These are phyloP conservation scores for Diachrysia chrysitis DNA, from an alignment of 2,888 invertebrate species.

Conservation along the genomic window DNA sequence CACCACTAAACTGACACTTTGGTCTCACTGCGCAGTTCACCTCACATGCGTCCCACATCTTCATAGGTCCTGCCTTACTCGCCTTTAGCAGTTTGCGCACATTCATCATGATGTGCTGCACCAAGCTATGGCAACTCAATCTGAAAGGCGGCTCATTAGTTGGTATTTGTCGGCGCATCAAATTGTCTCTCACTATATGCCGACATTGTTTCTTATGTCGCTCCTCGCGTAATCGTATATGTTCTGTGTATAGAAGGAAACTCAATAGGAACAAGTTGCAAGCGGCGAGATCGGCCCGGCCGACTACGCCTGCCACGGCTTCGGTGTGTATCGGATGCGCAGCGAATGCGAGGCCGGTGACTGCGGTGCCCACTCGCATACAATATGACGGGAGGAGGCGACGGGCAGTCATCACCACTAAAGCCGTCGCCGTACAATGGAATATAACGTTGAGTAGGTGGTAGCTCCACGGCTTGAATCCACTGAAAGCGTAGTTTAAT, in stretches of 20 bases:
- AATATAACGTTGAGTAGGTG: constrained; percentile 96
- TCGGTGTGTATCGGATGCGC: constrained; percentile 99
- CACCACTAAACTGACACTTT: constrained; percentile 81
- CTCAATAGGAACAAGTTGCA: constrained; percentile 97
- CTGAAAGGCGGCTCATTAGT: constrained; percentile 78
- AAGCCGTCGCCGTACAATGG: constrained; percentile 95
- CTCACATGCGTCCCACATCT: constrained; percentile 79
- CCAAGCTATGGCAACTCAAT: constrained; percentile 81
- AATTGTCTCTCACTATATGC: constrained; percentile 73
- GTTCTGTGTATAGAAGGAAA: constrained; percentile 95
- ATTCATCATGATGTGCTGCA: constrained; percentile 84
- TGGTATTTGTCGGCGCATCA: constrained; percentile 70
- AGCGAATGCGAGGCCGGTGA: constrained; percentile 96
- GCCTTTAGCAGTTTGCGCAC: constrained; percentile 81
- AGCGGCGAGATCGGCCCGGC: constrained; percentile 97
- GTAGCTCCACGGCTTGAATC: constrained; percentile 94
- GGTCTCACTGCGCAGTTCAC: constrained; percentile 76
- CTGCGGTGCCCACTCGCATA: constrained; percentile 91
- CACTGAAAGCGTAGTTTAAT: constrained; percentile 94
- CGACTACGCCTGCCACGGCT: constrained; percentile 98
- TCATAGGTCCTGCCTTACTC: constrained; percentile 80
- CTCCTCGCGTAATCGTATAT: constrained; percentile 91
- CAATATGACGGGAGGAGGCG: constrained; percentile 91
- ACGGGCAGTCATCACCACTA: constrained; percentile 94
- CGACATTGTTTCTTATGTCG: constrained; percentile 78